A percentile compares a stretch with the other conserved stretches of the same genome.
Conservation (phyloP, 2,113 vertebrate genomes). For the Colossoma macropomum region DNA sequence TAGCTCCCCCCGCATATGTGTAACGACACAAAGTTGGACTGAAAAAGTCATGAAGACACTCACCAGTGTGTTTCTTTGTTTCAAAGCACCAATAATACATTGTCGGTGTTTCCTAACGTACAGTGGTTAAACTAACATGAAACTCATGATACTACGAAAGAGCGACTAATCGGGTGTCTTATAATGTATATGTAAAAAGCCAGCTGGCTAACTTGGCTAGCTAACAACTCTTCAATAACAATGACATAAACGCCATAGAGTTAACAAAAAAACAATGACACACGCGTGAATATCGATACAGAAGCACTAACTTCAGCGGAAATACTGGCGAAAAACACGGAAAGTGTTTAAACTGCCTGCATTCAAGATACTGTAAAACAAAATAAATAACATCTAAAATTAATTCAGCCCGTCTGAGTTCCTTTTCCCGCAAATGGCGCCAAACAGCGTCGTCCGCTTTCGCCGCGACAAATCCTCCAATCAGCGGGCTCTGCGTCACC, state of each 20-base stretch:
- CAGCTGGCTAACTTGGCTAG: not conserved
- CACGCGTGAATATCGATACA: not conserved
- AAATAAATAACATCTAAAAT: not conserved
- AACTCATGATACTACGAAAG: not conserved
- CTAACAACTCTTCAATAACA: constrained; percentile 19
- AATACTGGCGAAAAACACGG: not conserved
- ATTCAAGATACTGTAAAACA: not conserved
- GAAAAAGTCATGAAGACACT: constrained; percentile 10
- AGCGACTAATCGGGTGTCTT: not conserved
- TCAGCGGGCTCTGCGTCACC: constrained; percentile 43
- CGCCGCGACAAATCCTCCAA: constrained; percentile 44
- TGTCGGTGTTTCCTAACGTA: not conserved
- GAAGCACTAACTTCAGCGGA: not conserved
- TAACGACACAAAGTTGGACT: too few relatives aligned
- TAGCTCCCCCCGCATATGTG: too few relatives aligned
- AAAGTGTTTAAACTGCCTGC: not conserved
- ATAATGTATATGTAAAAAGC: not conserved
- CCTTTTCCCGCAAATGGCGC: constrained; percentile 55
- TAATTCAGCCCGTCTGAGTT: not conserved
- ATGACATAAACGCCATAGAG: not conserved
- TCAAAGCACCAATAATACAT: not conserved
- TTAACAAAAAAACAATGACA: not conserved
- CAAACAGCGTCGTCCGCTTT: constrained; percentile 44
- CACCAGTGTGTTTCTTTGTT: not conserved
- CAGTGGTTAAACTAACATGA: not conserved